phyloP scores from a whole-genome alignment of 1,140 invertebrate species.

The Leucophenga varia region DNA sequence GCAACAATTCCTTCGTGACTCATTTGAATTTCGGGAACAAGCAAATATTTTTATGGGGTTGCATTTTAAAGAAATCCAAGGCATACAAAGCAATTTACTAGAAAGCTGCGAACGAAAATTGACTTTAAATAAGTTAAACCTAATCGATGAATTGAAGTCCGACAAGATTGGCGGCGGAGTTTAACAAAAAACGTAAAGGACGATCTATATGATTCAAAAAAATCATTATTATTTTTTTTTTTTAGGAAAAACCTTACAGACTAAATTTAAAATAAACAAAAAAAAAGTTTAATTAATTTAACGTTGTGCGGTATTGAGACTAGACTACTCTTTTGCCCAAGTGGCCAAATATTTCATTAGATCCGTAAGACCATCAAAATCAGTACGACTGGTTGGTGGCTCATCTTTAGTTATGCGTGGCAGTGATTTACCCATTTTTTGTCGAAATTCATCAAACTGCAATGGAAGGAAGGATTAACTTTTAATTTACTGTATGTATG shows the following conservation, averaged over 20 bases:
- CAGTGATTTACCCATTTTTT: constrained; percentile 70
- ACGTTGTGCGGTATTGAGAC: too few relatives aligned
- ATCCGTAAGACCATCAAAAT: constrained; percentile 82
- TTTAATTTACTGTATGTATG: background rate
- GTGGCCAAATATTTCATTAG: constrained; percentile 74
- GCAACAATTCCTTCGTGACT: constrained; percentile 24
- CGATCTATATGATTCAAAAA: constrained; percentile 1
- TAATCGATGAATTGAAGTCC: constrained; percentile 6
- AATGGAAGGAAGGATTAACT: constrained; percentile 27
- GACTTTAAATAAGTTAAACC: background rate
- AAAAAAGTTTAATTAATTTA: constrained; percentile 1
- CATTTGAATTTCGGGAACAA: constrained; percentile 22
- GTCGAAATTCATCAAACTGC: constrained; percentile 70
- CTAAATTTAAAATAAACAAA: background rate
- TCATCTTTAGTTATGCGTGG: constrained; percentile 79
- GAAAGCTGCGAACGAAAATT: constrained; percentile 8
- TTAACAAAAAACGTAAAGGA: background rate
- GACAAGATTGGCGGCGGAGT: background rate
- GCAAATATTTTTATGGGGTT: constrained; percentile 19
- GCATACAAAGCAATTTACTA: too few relatives aligned
- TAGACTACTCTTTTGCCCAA: constrained; percentile 54
- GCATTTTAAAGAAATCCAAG: too few relatives aligned
- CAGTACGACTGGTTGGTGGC: constrained; percentile 78
- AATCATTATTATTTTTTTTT: background rate
- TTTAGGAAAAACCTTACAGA: too few relatives aligned